These are phyloP conservation scores for Prosapia bicincta DNA, from an alignment of 2,888 invertebrate species.

Conservation along the genomic window DNA sequence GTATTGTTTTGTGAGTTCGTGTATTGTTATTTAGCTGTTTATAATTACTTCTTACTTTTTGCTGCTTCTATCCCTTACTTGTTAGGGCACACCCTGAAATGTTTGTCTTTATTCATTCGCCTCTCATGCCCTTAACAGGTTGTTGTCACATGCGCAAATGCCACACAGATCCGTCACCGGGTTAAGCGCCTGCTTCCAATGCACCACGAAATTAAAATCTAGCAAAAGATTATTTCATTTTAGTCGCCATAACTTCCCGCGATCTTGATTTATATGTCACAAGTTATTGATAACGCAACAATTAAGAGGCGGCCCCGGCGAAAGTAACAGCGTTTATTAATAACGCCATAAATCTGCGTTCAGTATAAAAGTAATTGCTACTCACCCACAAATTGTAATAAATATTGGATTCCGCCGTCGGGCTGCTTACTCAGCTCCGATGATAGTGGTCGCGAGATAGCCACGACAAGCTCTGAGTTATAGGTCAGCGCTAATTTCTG, in stretches of 20 bases:
- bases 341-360: neutral
- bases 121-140: too few species aligned
- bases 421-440: neutral
- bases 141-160: too few species aligned
- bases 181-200: too few species aligned
- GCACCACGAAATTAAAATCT: neutral
- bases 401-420: neutral
- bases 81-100: too few species aligned
- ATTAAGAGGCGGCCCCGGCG: neutral
- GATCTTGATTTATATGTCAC: neutral
- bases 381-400: neutral
- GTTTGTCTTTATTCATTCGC: too few species aligned
- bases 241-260: neutral
- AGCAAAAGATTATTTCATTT: neutral
- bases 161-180: too few species aligned
- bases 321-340: neutral
- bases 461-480: neutral
- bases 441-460: neutral
- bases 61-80: too few species aligned
- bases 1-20: too few species aligned
- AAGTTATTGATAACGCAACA: neutral
- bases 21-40: too few species aligned
- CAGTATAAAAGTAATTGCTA: neutral
- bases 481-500: neutral
- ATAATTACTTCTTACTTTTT: too few species aligned